Conservation (phyloP, 2,113 vertebrate genomes). For the Parus major region DNA sequence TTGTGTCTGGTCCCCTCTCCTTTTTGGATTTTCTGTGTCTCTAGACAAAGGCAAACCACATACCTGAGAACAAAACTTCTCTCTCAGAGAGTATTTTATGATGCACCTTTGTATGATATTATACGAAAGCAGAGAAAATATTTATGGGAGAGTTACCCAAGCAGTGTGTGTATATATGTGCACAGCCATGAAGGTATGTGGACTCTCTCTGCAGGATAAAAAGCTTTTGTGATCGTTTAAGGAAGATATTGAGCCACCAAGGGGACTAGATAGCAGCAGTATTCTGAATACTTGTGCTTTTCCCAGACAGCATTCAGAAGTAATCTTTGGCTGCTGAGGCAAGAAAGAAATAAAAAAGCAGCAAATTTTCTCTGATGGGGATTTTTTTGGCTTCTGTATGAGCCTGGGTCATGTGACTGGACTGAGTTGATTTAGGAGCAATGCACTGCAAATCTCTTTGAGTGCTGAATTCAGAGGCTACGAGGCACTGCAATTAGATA, state of each 20-base stretch:
- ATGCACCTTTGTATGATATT: background rate
- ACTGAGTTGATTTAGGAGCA: background rate
- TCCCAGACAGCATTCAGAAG: background rate
- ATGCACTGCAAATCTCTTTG: background rate
- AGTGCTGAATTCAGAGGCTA: background rate
- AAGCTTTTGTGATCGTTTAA: conserved; percentile 15
- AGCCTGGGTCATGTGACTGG: background rate
- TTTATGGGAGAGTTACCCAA: conserved; percentile 1
- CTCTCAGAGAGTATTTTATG: background rate
- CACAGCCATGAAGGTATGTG: background rate
- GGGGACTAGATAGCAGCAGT: background rate
- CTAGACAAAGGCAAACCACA: background rate
- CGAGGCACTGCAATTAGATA: background rate
- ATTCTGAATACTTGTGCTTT: background rate
- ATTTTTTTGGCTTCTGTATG: background rate
- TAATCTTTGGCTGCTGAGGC: background rate
- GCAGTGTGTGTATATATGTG: background rate
- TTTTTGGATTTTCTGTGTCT: background rate
- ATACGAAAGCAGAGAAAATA: background rate
- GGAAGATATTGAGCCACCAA: background rate
- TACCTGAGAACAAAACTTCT: background rate
- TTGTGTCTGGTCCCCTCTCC: background rate
- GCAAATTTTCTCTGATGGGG: background rate
- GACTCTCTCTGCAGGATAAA: background rate
- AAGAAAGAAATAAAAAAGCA: conserved; percentile 3